Base-by-base conservation (phyloP, 2,888 invertebrate species). In the Orgyia antiqua region DNA sequence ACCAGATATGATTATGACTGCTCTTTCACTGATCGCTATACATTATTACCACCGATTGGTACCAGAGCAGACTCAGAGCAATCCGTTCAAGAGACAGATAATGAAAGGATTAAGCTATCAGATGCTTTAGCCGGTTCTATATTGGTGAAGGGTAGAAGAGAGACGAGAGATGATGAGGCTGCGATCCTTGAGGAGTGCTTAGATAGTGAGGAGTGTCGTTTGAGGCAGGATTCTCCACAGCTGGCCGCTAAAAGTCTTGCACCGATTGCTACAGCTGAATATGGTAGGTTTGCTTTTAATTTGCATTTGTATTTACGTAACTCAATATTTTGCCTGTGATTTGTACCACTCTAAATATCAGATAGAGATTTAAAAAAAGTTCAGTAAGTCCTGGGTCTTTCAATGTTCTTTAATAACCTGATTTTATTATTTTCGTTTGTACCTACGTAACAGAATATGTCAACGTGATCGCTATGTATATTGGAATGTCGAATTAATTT, bases 1-100 rank as follows among this genome's bases (percentile, higher is more conserved):
- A 72, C 70, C 0, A 39, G 75, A 35, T 75, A 71, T 41, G 73
- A 72, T 35, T 74, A 68, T 53, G 76, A 76, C 40, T 76, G 75
- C 48, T 43, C 71, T 2, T 70, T 69, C 57, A 50, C 58, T 1
- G 74, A 76, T 39, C 44, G 73, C 5, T 78, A 75, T 52, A 64
- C 73, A 0, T 55, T 79, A 17, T 65, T 77, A 38, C 83, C 80
- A 3, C 77, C 79, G 1, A 69, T 77, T 15, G 68, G 64, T 10
- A 36, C 60, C 0, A 41, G 70, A 8, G 41, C 65, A 0, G 61
- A 61, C 32, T 65, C 67, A 1, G 61, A 65, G 10, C 66, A 55
- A 12, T 61, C 64, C 0, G 57, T 64, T 6, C 60, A 52, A 9
- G 64, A 60, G 1, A 33, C 29, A 2, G 51, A 50, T 5, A 48